Base-by-base conservation (phyloP, 2,113 vertebrate species). In the Eretmochelys imbricata region DNA sequence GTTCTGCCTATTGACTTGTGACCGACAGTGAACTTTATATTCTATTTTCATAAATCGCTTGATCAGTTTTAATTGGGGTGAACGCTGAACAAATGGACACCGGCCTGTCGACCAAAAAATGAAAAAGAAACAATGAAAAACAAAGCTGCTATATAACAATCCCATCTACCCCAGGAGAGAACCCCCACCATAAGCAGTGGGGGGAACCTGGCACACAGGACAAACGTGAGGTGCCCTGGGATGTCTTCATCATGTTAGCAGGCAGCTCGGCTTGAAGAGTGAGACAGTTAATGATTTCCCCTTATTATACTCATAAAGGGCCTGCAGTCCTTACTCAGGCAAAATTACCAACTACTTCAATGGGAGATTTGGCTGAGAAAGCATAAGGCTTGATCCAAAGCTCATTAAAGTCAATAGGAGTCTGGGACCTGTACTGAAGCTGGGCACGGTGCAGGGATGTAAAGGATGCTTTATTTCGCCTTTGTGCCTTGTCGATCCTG, bases 1-100 rank as follows among this genome's bases (percentile, higher is more conserved):
- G 89, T 94, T 95, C 80, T 96, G 72, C 78, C 93, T 96, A 95
- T 94, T 95, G 93, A 97, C 95, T 97, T 96, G 80, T 97, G 95
- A 97, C 85, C 95, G 84, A 79, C 53, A 80, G 51, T 57, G 90
- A 95, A 93, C 91, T 88, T 87, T 80, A 92, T 89, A 72, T 0
- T 2, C 62, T 79, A n/a, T 84, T 93, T 95, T 53, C 82, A 91
- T 93, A 95, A 92, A 94, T 84, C 57, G 91, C 85, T 93, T 85
- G 55, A 82, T 85, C 87, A 51, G 80, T 29, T 93, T 96, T 82
- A 87, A 72, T 88, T 91, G 93, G 62, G 85, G 88, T 84, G 83
- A 93, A 88, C 27, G 7, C 57, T 91, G 86, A 93, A 76, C n/a
- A 51, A 5, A 0, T 3, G 11, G n/a, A 46, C 65, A 76, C 29